Percentiles rank a stretch among this genome's conserved stretches.
phyloP scores from a whole-genome alignment of 2,113 vertebrate genomes.

The Poecile atricapillus region DNA sequence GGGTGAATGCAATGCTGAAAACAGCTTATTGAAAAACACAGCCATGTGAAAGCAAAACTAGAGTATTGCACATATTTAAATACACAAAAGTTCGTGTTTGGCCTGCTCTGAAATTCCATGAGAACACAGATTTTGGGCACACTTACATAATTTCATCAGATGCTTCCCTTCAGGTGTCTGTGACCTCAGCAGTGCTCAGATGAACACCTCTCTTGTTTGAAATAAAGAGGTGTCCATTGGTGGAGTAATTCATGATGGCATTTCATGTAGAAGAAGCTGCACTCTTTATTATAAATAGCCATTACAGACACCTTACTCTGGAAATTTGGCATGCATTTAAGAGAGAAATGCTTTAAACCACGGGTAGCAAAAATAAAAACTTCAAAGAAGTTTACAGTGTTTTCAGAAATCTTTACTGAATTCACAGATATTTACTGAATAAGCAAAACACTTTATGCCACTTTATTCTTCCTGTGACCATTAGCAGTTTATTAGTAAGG shows the following conservation, averaged over 20 bases:
- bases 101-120: not conserved
- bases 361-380: not conserved
- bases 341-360: not conserved
- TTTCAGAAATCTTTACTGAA: not conserved
- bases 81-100: not conserved
- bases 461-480: not conserved
- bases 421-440: conserved; percentile 12
- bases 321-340: not conserved
- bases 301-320: not conserved
- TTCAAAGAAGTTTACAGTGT: not conserved
- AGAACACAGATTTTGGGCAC: not conserved
- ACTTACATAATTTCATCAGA: not conserved
- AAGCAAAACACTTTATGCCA: conserved; percentile 9
- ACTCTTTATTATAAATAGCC: not conserved
- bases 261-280: not conserved
- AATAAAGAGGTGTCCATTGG: not conserved
- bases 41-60: not conserved
- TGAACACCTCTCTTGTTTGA: not conserved
- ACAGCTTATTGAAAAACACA: not conserved
- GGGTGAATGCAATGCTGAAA: not conserved
- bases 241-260: not conserved
- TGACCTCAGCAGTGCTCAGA: not conserved
- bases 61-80: not conserved
- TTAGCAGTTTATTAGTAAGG: not conserved
- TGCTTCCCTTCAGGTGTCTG: not conserved